Percentiles rank a stretch among this genome's conserved stretches.
Evolutionary conservation across 1,140 invertebrate genomes (phyloP).

Genomic region (Eurosta solidaginis): DNA sequence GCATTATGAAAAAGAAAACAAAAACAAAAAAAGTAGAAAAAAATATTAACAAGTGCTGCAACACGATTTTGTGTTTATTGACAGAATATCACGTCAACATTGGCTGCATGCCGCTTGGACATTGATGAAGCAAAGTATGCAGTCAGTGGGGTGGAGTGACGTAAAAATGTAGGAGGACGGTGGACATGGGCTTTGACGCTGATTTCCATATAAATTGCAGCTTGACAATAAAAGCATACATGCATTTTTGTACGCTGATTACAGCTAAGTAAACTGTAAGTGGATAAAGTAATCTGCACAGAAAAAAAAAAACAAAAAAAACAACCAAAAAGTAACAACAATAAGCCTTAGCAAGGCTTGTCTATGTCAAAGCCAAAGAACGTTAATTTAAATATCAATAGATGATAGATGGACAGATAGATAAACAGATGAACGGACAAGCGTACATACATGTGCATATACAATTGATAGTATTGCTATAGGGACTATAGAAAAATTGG

Average conservation of each 20-base stretch:
- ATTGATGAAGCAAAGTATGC: background rate
- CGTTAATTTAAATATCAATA: conserved; percentile 34
- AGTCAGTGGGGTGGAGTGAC: background rate
- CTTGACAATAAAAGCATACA: background rate
- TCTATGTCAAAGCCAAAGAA: conserved; percentile 28
- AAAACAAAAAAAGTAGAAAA: background rate
- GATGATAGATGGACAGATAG: background rate
- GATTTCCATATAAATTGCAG: conserved; percentile 23
- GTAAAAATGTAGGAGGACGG: background rate
- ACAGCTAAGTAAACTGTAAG: conserved; percentile 15
- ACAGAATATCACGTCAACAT: conserved; percentile 31
- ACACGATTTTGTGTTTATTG: conserved; percentile 25
- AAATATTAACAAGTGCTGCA: conserved; percentile 17
- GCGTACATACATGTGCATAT: too few species aligned
- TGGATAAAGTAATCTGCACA: background rate
- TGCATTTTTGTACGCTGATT: background rate
- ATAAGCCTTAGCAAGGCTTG: conserved; percentile 19
- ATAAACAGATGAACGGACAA: background rate
- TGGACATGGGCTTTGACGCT: background rate
- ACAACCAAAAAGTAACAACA: background rate
- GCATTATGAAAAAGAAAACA: too few species aligned
- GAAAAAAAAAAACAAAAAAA: background rate
- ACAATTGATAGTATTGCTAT: too few species aligned
- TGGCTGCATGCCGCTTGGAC: conserved; percentile 7
- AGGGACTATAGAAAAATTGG: too few species aligned